A percentile compares a stretch with the other conserved stretches of the same genome.
Conservation (phyloP, 2,888 invertebrate genomes). For the Tetragonisca angustula region DNA sequence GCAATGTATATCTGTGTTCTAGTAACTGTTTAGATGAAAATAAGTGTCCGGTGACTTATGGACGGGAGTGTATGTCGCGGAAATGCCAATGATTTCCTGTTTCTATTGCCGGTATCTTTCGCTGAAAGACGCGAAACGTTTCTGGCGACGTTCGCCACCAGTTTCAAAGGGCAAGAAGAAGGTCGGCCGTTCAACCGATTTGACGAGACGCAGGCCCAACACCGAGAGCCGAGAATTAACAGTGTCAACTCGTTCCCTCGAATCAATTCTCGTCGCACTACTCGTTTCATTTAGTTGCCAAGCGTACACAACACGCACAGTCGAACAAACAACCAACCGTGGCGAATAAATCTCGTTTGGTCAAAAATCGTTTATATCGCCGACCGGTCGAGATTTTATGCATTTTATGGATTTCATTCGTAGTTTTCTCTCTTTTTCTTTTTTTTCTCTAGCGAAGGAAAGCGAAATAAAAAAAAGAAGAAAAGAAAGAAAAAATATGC, state of each 20-base stretch:
- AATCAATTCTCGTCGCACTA: slow-evolving; percentile 38
- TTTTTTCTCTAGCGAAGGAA: no score
- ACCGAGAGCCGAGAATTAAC: slow-evolving; percentile 38
- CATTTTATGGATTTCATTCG: no score
- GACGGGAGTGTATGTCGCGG: no score
- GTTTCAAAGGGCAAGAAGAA: slow-evolving; percentile 36
- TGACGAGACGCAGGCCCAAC: slow-evolving; percentile 5
- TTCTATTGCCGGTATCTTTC: neutral
- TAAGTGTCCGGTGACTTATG: no score
- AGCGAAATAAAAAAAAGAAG: neutral
- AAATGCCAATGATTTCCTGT: neutral
- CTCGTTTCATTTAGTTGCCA: slow-evolving; percentile 16
- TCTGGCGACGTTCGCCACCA: neutral
- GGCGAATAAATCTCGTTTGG: slow-evolving; percentile 24
- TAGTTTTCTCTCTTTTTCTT: no score
- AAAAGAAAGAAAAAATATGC: neutral
- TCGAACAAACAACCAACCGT: slow-evolving; percentile 21
- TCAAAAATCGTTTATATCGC: neutral
- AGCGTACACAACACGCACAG: neutral
- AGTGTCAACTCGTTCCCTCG: slow-evolving; percentile 36
- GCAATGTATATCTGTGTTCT: no score
- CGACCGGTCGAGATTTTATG: neutral
- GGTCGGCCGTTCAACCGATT: slow-evolving; percentile 36
- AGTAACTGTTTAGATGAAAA: no score
- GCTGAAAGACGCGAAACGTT: neutral